A percentile compares a stretch with the other conserved stretches of the same genome.
Evolutionary conservation across 2,888 invertebrate species (phyloP).

Genomic region (Drosophila meridionalis): DNA sequence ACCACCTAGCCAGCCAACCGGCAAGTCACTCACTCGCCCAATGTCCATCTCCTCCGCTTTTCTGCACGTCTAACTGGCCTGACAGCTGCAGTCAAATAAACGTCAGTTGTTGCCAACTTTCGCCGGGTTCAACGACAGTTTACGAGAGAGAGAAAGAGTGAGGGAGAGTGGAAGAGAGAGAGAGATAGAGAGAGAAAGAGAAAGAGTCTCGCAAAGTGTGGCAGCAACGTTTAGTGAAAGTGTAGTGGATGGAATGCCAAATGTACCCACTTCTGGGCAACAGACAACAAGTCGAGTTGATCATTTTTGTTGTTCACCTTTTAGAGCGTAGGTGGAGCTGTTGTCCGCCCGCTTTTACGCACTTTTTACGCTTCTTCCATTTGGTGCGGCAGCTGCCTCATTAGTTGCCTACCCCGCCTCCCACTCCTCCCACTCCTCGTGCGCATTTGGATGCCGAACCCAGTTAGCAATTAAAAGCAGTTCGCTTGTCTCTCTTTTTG

Average conservation of each 20-base stretch:
- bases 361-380: constrained; percentile 57
- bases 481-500: neutral
- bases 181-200: neutral
- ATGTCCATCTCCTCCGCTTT: constrained; percentile 23
- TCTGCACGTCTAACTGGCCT: constrained; percentile 55
- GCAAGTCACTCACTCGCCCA: neutral
- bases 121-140: constrained; percentile 57
- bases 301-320: constrained; percentile 17
- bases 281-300: constrained; percentile 11
- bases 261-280: constrained; percentile 7
- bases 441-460: constrained; percentile 1
- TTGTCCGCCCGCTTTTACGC: constrained; percentile 51
- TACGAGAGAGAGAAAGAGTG: constrained; percentile 23
- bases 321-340: neutral
- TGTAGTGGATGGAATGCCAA: constrained; percentile 25
- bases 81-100: constrained; percentile 79
- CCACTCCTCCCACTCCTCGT: neutral
- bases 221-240: constrained; percentile 34
- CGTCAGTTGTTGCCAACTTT: constrained; percentile 63
- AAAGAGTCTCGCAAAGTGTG: neutral
- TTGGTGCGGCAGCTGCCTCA: constrained; percentile 30
- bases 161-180: neutral
- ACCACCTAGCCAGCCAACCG: constrained; percentile 19
- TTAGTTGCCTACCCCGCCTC: constrained; percentile 1
- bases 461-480: constrained; percentile 40